Evolutionary conservation across 1,140 invertebrate species (phyloP).

Genomic region (Pteromalus puparum): DNA sequence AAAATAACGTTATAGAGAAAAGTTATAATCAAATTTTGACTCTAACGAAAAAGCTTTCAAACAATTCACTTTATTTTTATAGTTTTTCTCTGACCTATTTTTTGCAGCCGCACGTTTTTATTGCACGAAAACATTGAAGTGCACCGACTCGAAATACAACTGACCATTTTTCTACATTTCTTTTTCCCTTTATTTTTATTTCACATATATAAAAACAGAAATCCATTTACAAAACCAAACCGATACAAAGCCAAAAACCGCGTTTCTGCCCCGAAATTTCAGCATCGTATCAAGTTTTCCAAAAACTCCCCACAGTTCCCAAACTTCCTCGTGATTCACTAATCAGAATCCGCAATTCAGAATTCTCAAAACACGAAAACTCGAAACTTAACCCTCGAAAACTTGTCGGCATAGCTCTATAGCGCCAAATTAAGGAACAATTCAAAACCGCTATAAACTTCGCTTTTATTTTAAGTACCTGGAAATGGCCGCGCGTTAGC

Average conservation of each 20-base stretch:
- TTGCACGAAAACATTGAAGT: background rate
- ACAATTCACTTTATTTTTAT: background rate
- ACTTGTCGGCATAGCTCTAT: background rate
- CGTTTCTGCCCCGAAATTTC: too few species aligned
- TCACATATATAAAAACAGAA: too few species aligned
- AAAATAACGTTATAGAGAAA: too few species aligned
- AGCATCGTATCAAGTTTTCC: too few species aligned
- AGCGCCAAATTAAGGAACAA: conserved; percentile 21
- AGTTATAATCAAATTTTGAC: too few species aligned
- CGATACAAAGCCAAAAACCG: too few species aligned
- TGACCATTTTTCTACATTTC: too few species aligned
- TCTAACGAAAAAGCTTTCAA: background rate
- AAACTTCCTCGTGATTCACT: background rate
- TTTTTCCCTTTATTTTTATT: too few species aligned
- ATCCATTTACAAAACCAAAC: too few species aligned
- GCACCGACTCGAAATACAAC: too few species aligned
- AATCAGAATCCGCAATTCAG: background rate
- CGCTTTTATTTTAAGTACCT: conserved; percentile 28
- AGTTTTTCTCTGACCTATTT: background rate
- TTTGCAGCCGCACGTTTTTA: background rate
- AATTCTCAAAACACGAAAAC: background rate
- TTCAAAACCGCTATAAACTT: conserved; percentile 32
- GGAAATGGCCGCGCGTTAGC: background rate
- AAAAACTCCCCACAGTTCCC: too few species aligned
- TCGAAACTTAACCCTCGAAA: background rate